Percentiles rank a stretch among this genome's conserved stretches.
phyloP scores from a whole-genome alignment of 1,140 invertebrate genomes.

The Drosophila eugracilis region DNA sequence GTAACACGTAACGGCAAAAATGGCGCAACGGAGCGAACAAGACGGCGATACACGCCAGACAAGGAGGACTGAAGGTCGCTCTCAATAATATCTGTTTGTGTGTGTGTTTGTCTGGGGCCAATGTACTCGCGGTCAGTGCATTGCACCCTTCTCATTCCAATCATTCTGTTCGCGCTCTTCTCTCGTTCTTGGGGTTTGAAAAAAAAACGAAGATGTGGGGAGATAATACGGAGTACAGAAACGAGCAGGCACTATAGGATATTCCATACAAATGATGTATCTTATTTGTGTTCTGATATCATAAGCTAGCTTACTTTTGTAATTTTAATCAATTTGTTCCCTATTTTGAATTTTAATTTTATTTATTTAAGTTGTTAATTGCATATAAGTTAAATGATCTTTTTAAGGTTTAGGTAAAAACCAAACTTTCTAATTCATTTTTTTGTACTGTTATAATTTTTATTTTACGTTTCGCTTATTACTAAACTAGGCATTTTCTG shows the following conservation, averaged over 20 bases:
- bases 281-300: no score
- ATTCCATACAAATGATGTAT: background rate
- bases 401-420: no score
- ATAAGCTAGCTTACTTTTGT: no score
- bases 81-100: conserved; percentile 1
- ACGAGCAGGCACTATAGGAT: background rate
- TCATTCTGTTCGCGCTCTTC: conserved; percentile 26
- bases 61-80: conserved; percentile 43
- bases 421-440: no score
- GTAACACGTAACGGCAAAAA: conserved; percentile 68
- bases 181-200: background rate
- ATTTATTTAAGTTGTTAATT: no score
- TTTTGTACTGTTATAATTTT: no score
- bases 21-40: conserved; percentile 39
- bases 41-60: conserved; percentile 29
- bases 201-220: background rate
- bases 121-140: conserved; percentile 66
- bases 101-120: conserved; percentile 45
- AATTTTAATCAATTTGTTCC: no score
- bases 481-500: background rate
- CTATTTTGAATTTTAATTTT: background rate
- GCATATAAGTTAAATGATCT: no score
- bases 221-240: conserved; percentile 1
- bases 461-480: background rate
- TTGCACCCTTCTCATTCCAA: conserved; percentile 47